A percentile compares a stretch with the other conserved stretches of the same genome.
phyloP scores from a whole-genome alignment of 2,797 vertebrate genomes.

The Hypotaenidia okinawae region DNA sequence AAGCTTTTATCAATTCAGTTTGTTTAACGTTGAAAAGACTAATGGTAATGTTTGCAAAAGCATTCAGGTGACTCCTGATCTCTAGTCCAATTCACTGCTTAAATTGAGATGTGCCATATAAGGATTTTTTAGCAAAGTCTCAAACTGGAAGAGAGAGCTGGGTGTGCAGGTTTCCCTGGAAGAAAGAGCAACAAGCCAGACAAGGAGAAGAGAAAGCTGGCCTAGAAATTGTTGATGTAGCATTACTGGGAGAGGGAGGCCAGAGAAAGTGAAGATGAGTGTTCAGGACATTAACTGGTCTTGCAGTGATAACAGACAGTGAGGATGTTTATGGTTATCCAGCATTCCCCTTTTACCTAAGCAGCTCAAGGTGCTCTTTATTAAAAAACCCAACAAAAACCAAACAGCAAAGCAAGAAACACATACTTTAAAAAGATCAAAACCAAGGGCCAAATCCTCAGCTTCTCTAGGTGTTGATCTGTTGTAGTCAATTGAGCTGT shows the following conservation, averaged over 20 bases:
- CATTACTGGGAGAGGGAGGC: background rate
- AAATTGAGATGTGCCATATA: background rate
- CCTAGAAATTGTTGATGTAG: background rate
- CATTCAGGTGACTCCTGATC: background rate
- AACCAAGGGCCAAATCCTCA: background rate
- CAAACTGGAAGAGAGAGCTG: background rate
- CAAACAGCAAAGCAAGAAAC: background rate
- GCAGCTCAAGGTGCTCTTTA: background rate
- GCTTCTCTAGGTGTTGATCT: background rate
- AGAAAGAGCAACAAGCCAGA: background rate
- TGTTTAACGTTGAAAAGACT: background rate
- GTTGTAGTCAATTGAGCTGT: background rate
- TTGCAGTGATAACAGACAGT: background rate
- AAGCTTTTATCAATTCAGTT: background rate
- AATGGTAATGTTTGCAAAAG: background rate
- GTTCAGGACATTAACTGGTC: background rate
- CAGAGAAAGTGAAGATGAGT: background rate
- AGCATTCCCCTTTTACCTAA: background rate
- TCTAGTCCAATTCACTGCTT: background rate
- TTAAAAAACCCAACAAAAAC: background rate
- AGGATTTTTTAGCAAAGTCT: background rate
- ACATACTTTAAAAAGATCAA: background rate
- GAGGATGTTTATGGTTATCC: background rate
- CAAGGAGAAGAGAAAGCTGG: background rate
- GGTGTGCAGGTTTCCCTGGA: background rate